Base-by-base conservation (phyloP, 2,113 vertebrate species). In the Trogon melanurus region DNA sequence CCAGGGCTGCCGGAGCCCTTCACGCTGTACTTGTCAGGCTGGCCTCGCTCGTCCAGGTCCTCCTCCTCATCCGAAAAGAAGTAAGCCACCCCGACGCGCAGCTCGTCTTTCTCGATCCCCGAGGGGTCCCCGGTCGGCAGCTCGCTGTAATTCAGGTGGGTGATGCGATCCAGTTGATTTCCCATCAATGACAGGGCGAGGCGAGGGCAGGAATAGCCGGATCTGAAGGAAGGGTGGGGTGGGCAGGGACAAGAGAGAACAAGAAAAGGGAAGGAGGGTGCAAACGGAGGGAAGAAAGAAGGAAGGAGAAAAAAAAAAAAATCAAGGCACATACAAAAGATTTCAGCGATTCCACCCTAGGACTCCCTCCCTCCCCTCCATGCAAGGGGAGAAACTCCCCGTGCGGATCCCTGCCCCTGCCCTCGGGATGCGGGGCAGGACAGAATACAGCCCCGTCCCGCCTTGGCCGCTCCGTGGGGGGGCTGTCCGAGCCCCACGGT, bases 101-200 rank as follows among this genome's bases (percentile, higher is more conserved):
- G 98, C 98, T 99, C 99, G 99, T 99, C 99, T 97, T 99, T 99
- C 98, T 99, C 99, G 89, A 99, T 98, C 96, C 99, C 99, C 92
- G 99, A 99, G 93, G 99, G 99, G 98, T 99, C 99, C 95, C 99
- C 99, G 61, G 99, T 99, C 97, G 99, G 99, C 98, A 99, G 97
- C 97, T 99, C 99, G 97, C 99, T 99, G 98, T 99, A 99, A 99
- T 98, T 99, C 98, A 99, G 99, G 98, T 99, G 99, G 97, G 99
- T 99, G 98, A 99, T 99, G 98, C 99, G 99, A 98, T 99, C 99
- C 98, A 99, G 99, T 99, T 99, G 99, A 98, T 99, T 99, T 98
- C 99, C 99, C 99, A 99, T 99, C 99, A 99, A 99, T 99, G 99
- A 99, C 98, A 98, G 97, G 98, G 98, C 98, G 98, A 98, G 97